These are phyloP conservation scores for Nesometra sesokonis DNA, from an alignment of 35 echinoderm and acorn worm species.

Conservation along the genomic window DNA sequence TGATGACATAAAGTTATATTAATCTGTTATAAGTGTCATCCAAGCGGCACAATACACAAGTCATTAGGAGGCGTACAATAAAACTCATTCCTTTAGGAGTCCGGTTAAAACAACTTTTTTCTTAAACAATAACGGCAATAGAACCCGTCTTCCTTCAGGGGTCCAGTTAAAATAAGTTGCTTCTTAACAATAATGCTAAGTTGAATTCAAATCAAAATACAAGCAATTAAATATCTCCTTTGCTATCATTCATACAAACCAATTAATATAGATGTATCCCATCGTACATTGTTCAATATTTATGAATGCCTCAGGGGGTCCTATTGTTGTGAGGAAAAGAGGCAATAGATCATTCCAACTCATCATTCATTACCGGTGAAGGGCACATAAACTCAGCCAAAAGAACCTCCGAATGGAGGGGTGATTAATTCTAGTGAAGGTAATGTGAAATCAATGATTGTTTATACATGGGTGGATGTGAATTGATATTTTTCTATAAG, in stretches of 20 bases:
- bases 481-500: no score
- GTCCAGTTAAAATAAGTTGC: neutral
- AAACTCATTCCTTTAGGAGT: no score
- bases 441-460: no score
- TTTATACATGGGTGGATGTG: no score
- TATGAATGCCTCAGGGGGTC: neutral
- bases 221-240: neutral
- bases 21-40: neutral
- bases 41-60: neutral
- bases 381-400: neutral
- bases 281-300: neutral
- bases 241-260: neutral
- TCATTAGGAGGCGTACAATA: no score
- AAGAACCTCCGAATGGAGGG: neutral
- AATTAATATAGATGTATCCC: neutral
- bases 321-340: neutral
- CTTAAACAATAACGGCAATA: no score
- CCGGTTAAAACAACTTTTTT: no score
- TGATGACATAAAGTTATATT: neutral
- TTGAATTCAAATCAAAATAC: neutral
- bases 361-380: neutral
- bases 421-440: neutral
- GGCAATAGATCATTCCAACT: neutral
- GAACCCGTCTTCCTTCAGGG: neutral
- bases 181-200: neutral